Evolutionary conservation across 2,113 vertebrate genomes (phyloP).

Genomic region (Aegypius monachus): DNA sequence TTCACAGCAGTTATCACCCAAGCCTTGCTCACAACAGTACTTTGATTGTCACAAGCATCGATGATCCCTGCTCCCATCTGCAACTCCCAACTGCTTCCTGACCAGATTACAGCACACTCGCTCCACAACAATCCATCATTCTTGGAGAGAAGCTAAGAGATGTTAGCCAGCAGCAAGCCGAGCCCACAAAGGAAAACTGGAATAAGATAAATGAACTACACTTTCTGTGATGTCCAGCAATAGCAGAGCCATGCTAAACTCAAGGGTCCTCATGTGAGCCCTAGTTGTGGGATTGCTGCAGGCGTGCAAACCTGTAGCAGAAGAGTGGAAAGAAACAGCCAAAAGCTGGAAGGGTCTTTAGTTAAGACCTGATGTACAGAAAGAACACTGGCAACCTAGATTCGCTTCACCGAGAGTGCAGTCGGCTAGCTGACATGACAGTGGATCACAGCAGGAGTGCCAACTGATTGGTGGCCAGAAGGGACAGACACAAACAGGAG

Average conservation of each 20-base stretch:
- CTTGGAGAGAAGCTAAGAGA: background rate
- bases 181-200: background rate
- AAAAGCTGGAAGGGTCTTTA: background rate
- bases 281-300: background rate
- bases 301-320: background rate
- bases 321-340: background rate
- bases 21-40: background rate
- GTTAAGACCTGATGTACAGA: background rate
- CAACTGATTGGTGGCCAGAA: background rate
- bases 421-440: background rate
- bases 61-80: background rate
- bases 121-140: background rate
- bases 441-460: background rate
- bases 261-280: background rate
- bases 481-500: background rate
- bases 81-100: background rate
- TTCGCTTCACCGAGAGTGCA: background rate
- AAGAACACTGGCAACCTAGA: background rate
- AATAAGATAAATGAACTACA: background rate
- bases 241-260: background rate
- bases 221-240: background rate
- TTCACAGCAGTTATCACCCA: background rate
- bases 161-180: slow-evolving; percentile 5
- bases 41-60: background rate
- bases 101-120: background rate